Base-by-base conservation (phyloP, 1,140 invertebrate genomes). In the Riptortus pedestris region DNA sequence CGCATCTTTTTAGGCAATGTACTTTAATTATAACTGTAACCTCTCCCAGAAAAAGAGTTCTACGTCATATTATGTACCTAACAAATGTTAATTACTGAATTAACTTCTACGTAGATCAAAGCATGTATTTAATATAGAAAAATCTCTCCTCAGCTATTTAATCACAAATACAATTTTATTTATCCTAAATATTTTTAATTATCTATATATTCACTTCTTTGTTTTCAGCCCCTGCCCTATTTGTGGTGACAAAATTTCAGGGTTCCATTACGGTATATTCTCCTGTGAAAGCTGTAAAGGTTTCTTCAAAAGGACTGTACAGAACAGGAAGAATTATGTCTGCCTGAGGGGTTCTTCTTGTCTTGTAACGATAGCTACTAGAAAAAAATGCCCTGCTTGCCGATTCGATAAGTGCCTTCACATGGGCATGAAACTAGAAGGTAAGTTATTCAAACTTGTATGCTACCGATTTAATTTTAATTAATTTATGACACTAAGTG, bases 241-340 rank as follows among this genome's bases (percentile, higher is more conserved):
- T 62, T 96, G 93, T 72, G 92, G 91, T 0, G 93, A 96, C 74
- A 91, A 93, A 74, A 94, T 95, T 69, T 93, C 90, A 67, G 93
- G 93, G 12, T 94, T 94, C 75, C 92, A 96, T 74, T 96, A 96
- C 72, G 92, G 92, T 12, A 96, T 97, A 69, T 96, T 96, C 75
- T 94, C 92, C 12, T 98, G 94, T 77, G 94, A 98, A 73, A 94
- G 90, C 12, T 98, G 88, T 74, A 98, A 98, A 79, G 95, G 95
- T 2, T 98, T 98, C 76, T 98, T 98, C 78, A 97, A 98, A 75
- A 81, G 95, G 66, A 98, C 93, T 47, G 95, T 98, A 3, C 94
- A 98, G 78, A 98, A 98, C 74, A 85, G 94, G 60, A 96, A 97
- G 77, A 91, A 93, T 73, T 98, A 97, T 76, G 88, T 93, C 65